Evolutionary conservation across 2,113 vertebrate genomes (phyloP).

Genomic region (Dicaeum eximium): DNA sequence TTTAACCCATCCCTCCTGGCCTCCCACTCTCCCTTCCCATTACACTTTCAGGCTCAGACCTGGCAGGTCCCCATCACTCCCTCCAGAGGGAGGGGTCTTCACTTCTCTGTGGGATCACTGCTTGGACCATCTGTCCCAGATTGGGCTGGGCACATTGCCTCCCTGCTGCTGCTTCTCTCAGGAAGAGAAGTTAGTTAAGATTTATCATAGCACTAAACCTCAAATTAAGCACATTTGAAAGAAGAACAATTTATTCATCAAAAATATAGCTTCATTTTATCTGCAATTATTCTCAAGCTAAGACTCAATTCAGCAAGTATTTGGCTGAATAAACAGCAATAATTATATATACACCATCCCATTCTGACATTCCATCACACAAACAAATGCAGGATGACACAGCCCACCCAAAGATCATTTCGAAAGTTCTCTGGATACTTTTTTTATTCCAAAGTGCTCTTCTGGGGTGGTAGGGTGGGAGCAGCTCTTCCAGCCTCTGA

Average conservation of each 20-base stretch:
- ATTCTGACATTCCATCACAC: conserved; percentile 1
- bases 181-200: conserved; percentile 35
- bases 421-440: background rate
- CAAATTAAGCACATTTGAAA: conserved; percentile 51
- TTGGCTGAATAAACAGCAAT: conserved; percentile 36
- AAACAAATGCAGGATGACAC: background rate
- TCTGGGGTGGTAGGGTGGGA: background rate
- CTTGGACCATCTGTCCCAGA: background rate
- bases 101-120: background rate
- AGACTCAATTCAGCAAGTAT: conserved; percentile 16
- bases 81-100: fast-evolving
- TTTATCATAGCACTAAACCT: conserved; percentile 56
- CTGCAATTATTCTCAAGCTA: conserved; percentile 55
- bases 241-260: conserved; percentile 61
- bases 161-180: background rate
- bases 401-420: background rate
- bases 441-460: background rate
- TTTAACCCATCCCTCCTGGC: background rate
- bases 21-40: background rate
- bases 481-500: background rate
- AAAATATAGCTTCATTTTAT: conserved; percentile 48
- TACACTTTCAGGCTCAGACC: background rate
- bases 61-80: background rate
- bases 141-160: background rate
- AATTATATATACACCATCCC: background rate